A percentile compares a stretch with the other conserved stretches of the same genome.
phyloP scores from a whole-genome alignment of 2,113 vertebrate species.

The Tenrec ecaudatus region DNA sequence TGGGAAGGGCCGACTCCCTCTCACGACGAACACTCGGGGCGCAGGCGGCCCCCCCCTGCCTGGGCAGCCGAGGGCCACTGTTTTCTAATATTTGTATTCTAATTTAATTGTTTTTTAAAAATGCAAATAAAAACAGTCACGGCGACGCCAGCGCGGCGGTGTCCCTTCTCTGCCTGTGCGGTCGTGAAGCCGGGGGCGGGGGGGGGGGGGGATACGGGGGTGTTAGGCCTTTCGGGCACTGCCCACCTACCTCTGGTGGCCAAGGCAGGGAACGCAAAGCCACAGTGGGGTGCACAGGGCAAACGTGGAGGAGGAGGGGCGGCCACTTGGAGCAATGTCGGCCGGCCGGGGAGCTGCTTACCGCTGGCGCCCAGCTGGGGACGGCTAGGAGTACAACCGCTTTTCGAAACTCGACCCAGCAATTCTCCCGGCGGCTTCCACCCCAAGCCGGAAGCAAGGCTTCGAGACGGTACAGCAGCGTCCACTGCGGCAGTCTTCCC shows the following conservation, averaged over 20 bases:
- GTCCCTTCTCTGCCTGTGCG: constrained; percentile 67
- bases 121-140: constrained; percentile 81
- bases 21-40: constrained; percentile 77
- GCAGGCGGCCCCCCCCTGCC: constrained; percentile 63
- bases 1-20: constrained; percentile 65
- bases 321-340: no score
- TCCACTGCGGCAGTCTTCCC: background rate
- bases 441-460: no score
- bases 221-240: background rate
- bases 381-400: no score
- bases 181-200: constrained; percentile 35
- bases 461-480: background rate
- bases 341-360: no score
- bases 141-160: constrained; percentile 77
- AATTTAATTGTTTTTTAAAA: constrained; percentile 89
- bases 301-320: no score
- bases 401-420: background rate
- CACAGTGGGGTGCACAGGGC: no score
- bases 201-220: background rate
- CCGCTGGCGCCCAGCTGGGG: no score
- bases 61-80: constrained; percentile 76
- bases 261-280: no score
- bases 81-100: constrained; percentile 88
- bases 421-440: no score
- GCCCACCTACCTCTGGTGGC: no score